A percentile compares a stretch with the other conserved stretches of the same genome.
Evolutionary conservation across 1,140 invertebrate species (phyloP).

Genomic region (Dreissena rostriformis): DNA sequence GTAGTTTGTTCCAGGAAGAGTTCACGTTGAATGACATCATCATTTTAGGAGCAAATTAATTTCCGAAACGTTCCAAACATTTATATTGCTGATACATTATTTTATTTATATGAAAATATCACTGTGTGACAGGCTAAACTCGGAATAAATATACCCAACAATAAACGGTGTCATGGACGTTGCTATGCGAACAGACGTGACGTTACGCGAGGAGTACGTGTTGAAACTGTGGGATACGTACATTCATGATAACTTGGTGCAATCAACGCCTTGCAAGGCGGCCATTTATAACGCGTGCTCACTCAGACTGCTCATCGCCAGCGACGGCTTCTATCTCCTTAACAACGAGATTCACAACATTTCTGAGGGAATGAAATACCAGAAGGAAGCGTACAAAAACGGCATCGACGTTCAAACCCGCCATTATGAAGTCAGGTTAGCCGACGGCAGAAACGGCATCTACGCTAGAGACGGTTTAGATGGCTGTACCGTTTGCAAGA

Average conservation of each 20-base stretch:
- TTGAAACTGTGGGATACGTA: conserved; percentile 53
- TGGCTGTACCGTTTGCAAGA: conserved; percentile 65
- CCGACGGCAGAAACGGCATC: conserved; percentile 64
- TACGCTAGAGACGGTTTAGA: conserved; percentile 51
- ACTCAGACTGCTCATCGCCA: conserved; percentile 28
- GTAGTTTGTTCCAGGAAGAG: no score
- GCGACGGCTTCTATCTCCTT: conserved; percentile 32
- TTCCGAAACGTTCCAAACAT: no score
- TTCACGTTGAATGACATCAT: no score
- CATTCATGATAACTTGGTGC: conserved; percentile 42
- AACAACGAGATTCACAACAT: conserved; percentile 46
- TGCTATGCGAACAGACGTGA: conserved; percentile 39
- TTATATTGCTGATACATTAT: neutral
- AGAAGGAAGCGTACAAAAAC: conserved; percentile 10
- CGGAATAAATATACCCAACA: neutral
- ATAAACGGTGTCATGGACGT: conserved; percentile 20
- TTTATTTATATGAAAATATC: neutral
- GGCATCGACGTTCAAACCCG: conserved; percentile 51
- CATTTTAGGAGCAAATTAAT: no score
- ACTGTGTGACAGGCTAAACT: neutral
- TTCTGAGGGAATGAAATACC: conserved; percentile 38
- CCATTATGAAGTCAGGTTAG: conserved; percentile 58
- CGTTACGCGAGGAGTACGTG: conserved; percentile 48
- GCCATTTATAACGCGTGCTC: conserved; percentile 45
- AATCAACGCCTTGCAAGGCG: conserved; percentile 41